Conservation (phyloP, 2,888 invertebrate species). For the Zele albiditarsus region DNA sequence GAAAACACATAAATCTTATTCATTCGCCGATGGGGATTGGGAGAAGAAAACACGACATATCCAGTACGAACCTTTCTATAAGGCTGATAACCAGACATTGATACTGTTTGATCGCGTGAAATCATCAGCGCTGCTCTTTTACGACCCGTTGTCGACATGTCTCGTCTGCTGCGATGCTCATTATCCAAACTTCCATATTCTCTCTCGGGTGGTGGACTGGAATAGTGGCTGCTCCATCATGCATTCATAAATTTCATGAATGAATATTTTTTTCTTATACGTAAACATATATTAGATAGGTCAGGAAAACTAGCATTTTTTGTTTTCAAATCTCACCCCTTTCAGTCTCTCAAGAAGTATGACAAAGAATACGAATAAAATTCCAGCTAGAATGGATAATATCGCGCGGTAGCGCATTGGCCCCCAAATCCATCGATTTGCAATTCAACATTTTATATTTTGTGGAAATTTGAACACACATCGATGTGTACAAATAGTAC, state of each 20-base stretch:
- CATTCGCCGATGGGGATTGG: too few species aligned
- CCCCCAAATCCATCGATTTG: too few species aligned
- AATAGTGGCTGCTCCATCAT: slow-evolving; percentile 69
- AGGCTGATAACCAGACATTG: slow-evolving; percentile 68
- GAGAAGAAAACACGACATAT: background rate
- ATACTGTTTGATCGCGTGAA: slow-evolving; percentile 75
- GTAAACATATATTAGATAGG: too few species aligned
- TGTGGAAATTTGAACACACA: too few species aligned
- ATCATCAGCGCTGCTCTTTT: slow-evolving; percentile 81
- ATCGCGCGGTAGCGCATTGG: too few species aligned
- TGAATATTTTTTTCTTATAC: background rate
- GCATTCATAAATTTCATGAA: slow-evolving; percentile 49
- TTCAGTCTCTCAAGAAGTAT: too few species aligned
- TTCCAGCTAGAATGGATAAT: too few species aligned
- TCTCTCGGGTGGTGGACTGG: slow-evolving; percentile 73
- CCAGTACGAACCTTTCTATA: slow-evolving; percentile 72
- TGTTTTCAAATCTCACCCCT: too few species aligned
- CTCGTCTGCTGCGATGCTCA: slow-evolving; percentile 85
- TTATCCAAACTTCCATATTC: slow-evolving; percentile 75
- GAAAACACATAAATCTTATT: background rate
- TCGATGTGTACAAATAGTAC: too few species aligned
- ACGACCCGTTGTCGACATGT: slow-evolving; percentile 87
- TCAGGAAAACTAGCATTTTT: too few species aligned
- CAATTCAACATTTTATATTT: too few species aligned
- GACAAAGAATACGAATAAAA: too few species aligned